Evolutionary conservation across 2,797 vertebrate genomes (phyloP), one percentile per base, ranked within the genome.

Genomic region (Rhinoraja longicauda): DNA sequence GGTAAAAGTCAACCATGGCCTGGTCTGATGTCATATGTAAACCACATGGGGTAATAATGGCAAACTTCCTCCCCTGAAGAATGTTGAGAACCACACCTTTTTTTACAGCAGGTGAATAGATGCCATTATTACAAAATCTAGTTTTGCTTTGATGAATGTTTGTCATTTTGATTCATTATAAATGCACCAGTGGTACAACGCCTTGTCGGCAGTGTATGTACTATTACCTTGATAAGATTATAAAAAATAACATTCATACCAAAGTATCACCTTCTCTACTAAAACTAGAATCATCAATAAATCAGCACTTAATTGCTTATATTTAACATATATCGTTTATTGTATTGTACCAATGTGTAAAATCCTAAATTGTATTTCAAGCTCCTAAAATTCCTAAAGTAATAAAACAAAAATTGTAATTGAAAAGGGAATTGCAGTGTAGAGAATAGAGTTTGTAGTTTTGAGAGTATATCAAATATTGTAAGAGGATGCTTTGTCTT

Each of bases 111-210:
- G 15, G 10, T 17, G 9, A 67, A 67, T 67, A 17, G 64, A 67
- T 67, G 45, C 45, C 0, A 12, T 67, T 1, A 17, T 67, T 67
- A 67, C 64, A 17, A 67, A 12, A 12, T 67, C 10, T 67, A 17
- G 64, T 3, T 96, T 95, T 97, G 95, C 96, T 96, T 96, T 96
- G 96, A 95, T 95, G 96, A 96, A 95, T 95, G 94, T 95, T 4
- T 39, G 36, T 19, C 91, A 72, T 24, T 91, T 26, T 26, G 67
- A 26, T 24, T 70, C 9, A 91, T 91, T 91, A 45, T 45, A 91
- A 91, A 72, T 91, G 24, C 67, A 91, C 67, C 9, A 90, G n/a
- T 86, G 12, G 57, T 86, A 17, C 29, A 86, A 53, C 5, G 15
- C 59, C 15, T 62, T 10, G 17, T 36, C 24, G 32, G 4, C 90